These are phyloP conservation scores for Galeopsomyia nigrocyanea DNA, from an alignment of 2,888 invertebrate species.

Conservation along the genomic window DNA sequence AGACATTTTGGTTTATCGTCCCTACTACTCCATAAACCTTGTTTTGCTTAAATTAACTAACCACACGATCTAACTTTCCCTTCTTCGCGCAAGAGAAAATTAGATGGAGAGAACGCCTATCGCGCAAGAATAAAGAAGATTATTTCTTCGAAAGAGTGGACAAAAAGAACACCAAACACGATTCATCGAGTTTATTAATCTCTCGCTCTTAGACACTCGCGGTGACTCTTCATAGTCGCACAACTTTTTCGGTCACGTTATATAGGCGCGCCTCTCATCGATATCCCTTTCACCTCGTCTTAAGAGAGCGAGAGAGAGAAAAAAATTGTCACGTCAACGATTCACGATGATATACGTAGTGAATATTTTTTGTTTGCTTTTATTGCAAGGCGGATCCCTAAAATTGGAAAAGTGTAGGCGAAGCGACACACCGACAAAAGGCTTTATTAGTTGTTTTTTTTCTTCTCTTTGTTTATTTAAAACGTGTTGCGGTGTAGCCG, in stretches of 20 bases:
- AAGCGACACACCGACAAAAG: conserved; percentile 44
- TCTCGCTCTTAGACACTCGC: conserved; percentile 37
- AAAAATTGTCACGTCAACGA: conserved; percentile 22
- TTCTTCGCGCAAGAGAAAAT: conserved; percentile 34
- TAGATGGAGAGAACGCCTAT: conserved; percentile 36
- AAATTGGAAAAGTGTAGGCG: conserved; percentile 41
- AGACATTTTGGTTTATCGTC: conserved; percentile 58
- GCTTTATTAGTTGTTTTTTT: conserved; percentile 21
- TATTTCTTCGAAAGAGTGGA: conserved; percentile 32
- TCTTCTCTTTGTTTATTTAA: conserved; percentile 13
- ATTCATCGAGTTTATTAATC: conserved; percentile 36
- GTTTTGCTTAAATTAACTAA: conserved; percentile 36
- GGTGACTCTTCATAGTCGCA: conserved; percentile 17
- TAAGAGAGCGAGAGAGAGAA: conserved; percentile 19
- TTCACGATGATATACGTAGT: conserved; percentile 31
- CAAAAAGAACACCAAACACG: conserved; percentile 36
- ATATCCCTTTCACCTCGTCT: conserved; percentile 36
- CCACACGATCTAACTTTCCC: conserved; percentile 24
- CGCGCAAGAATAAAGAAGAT: conserved; percentile 36
- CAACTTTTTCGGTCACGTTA: conserved; percentile 28
- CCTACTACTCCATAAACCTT: conserved; percentile 42
- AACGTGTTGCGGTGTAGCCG: conserved; percentile 35
- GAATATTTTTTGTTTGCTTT: conserved; percentile 40
- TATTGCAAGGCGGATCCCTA: conserved; percentile 39
- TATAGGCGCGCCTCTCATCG: conserved; percentile 35